A percentile compares a stretch with the other conserved stretches of the same genome.
Evolutionary conservation across 2,888 invertebrate genomes (phyloP).

Genomic region (Melolontha melolontha): DNA sequence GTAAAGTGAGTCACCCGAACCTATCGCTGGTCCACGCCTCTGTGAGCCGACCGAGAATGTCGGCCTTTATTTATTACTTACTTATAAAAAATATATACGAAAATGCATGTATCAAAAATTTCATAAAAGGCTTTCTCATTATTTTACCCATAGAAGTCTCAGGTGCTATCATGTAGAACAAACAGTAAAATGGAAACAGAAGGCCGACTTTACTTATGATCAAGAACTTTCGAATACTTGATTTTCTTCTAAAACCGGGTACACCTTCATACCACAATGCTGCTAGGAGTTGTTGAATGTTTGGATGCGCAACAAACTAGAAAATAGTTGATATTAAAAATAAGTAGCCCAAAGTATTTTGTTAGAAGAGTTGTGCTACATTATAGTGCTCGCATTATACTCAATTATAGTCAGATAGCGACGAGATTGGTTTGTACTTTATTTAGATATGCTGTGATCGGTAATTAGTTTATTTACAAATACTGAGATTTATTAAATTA

Average conservation of each 20-base stretch:
- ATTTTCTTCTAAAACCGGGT: constrained; percentile 91
- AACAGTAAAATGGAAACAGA: constrained; percentile 89
- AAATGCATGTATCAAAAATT: constrained; percentile 94
- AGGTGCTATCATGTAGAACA: constrained; percentile 87
- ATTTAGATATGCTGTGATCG: no score
- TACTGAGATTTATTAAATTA: no score
- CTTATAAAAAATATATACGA: constrained; percentile 94
- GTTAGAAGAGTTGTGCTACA: no score
- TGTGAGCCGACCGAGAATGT: no score
- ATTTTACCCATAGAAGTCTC: constrained; percentile 83
- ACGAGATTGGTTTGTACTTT: no score
- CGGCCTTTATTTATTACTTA: no score
- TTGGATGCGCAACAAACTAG: constrained; percentile 95
- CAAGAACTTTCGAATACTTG: constrained; percentile 75
- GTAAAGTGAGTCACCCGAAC: no score
- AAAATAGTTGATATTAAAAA: constrained; percentile 28
- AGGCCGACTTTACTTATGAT: constrained; percentile 81
- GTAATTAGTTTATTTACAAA: no score
- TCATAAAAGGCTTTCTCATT: constrained; percentile 95
- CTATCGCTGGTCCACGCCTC: no score
- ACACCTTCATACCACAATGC: constrained; percentile 96
- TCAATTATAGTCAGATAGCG: no score
- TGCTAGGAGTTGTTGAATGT: constrained; percentile 91
- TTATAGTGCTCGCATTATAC: no score
- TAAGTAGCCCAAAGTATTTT: neutral